Conservation (phyloP, 1,140 invertebrate genomes). For the Drosophila fuyamai region DNA sequence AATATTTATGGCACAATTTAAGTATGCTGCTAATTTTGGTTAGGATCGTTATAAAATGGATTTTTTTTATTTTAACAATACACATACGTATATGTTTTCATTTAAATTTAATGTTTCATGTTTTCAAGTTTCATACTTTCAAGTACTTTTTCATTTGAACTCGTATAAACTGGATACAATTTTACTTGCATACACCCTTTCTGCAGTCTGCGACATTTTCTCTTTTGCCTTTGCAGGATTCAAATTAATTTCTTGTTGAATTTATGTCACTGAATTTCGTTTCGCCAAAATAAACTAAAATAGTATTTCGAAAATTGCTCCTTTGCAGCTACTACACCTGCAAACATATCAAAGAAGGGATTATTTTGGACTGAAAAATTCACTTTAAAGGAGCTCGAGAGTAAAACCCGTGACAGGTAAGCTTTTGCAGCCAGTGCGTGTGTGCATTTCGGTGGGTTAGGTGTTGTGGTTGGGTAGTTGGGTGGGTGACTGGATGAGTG, state of each 20-base stretch:
- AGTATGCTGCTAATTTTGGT: too few relatives aligned
- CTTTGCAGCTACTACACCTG: slow-evolving; percentile 18
- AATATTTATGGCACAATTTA: too few relatives aligned
- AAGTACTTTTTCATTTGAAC: not conserved
- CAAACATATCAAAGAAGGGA: slow-evolving; percentile 41
- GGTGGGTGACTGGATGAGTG: slow-evolving; percentile 9
- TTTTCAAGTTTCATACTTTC: not conserved
- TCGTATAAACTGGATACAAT: not conserved
- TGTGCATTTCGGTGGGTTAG: not conserved
- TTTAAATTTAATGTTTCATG: not conserved
- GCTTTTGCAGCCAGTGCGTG: slow-evolving; percentile 9
- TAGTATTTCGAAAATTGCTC: slow-evolving; percentile 5
- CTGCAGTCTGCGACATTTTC: slow-evolving; percentile 9
- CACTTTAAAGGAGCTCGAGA: slow-evolving; percentile 27
- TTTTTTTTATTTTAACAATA: too few relatives aligned
- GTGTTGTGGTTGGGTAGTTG: not conserved
- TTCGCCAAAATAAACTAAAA: slow-evolving; percentile 9
- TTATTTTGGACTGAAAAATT: slow-evolving; percentile 36
- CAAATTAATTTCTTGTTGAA: slow-evolving; percentile 13
- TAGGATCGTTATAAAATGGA: too few relatives aligned
- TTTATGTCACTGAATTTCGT: not conserved
- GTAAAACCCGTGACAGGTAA: slow-evolving; percentile 46
- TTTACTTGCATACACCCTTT: not conserved
- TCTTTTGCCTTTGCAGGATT: not conserved
- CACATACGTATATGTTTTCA: too few relatives aligned